These are phyloP conservation scores for Remorina albescens DNA, from an alignment of 2,797 vertebrate genomes.

Conservation along the genomic window DNA sequence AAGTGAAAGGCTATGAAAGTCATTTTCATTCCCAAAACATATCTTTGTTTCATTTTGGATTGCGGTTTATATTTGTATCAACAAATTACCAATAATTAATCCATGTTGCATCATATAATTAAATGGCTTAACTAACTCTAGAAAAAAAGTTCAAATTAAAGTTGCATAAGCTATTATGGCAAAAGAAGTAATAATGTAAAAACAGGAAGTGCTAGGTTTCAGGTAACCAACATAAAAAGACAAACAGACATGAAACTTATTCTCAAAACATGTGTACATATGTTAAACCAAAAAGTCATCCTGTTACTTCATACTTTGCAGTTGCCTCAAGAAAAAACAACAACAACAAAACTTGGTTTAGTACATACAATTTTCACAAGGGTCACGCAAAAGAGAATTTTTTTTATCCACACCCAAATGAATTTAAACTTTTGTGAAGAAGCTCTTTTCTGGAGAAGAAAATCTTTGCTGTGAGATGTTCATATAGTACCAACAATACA, in stretches of 20 bases:
- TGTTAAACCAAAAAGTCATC: not conserved
- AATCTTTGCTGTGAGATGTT: not conserved
- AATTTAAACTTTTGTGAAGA: not conserved
- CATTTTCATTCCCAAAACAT: constrained; percentile 40
- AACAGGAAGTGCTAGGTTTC: not conserved
- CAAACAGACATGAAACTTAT: not conserved
- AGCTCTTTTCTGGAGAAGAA: no score
- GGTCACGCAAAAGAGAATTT: not conserved
- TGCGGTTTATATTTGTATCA: constrained; percentile 21
- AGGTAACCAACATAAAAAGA: not conserved
- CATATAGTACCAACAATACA: not conserved
- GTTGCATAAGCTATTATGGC: not conserved
- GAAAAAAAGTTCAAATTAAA: constrained; percentile 23
- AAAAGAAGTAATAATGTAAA: not conserved
- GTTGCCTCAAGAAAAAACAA: constrained; percentile 2
- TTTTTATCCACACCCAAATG: not conserved
- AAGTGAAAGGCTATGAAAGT: constrained; percentile 44
- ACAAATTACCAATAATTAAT: constrained; percentile 26
- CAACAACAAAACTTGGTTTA: not conserved
- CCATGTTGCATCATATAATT: constrained; percentile 11
- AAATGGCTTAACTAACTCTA: constrained; percentile 4
- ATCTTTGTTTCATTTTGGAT: constrained; percentile 31
- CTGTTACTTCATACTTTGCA: not conserved
- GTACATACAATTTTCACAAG: not conserved
- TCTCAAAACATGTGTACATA: not conserved